Conservation (phyloP, 2,888 invertebrate genomes). For the Zele albiditarsus region DNA sequence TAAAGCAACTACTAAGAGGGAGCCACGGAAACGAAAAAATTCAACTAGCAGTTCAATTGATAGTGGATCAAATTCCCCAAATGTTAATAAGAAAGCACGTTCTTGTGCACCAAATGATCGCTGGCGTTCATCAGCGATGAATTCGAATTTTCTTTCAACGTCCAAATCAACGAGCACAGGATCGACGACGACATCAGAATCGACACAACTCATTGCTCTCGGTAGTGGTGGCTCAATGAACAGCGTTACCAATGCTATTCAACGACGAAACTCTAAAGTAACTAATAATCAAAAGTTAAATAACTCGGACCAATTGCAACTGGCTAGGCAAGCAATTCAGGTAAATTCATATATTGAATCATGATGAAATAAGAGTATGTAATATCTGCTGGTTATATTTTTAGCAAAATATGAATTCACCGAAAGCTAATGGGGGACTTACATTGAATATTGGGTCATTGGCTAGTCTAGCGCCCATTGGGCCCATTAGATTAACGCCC, state of each 20-base stretch:
- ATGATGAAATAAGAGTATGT: neutral
- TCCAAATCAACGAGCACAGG: neutral
- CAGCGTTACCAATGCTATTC: conserved; percentile 44
- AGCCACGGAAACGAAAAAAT: conserved; percentile 73
- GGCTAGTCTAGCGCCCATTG: conserved; percentile 70
- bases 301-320: conserved; percentile 59
- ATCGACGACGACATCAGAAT: neutral
- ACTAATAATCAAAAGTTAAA: conserved; percentile 58
- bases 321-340: conserved; percentile 51
- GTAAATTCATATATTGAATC: neutral
- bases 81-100: conserved; percentile 69
- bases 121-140: conserved; percentile 35
- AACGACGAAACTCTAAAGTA: conserved; percentile 56
- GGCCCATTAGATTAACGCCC: conserved; percentile 68
- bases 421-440: conserved; percentile 66
- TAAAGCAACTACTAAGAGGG: conserved; percentile 59
- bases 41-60: conserved; percentile 74
- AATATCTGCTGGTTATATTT: neutral
- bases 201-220: neutral
- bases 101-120: conserved; percentile 59
- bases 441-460: conserved; percentile 71
- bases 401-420: conserved; percentile 55
- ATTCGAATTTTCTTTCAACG: neutral
- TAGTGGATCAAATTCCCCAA: conserved; percentile 74
- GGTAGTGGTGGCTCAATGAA: neutral